phyloP scores from a whole-genome alignment of 2,113 vertebrate species.

The Nestor notabilis region DNA sequence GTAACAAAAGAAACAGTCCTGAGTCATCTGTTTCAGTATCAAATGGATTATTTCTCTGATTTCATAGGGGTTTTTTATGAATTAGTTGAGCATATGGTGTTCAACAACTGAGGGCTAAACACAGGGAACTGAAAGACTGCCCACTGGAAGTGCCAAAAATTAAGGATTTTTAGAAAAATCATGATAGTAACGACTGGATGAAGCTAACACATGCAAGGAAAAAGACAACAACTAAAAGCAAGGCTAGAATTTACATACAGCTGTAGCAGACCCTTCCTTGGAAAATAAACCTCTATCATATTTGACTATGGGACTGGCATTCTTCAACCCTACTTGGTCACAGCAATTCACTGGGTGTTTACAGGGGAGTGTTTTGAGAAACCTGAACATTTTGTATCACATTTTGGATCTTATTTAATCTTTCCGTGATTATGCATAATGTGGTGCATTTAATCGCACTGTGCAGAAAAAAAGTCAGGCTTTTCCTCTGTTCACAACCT shows the following conservation, averaged over 20 bases:
- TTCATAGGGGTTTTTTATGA: neutral
- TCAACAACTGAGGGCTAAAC: neutral
- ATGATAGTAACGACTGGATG: neutral
- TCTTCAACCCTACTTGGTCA: neutral
- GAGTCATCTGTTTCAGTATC: neutral
- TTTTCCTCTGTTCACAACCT: neutral
- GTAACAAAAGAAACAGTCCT: neutral
- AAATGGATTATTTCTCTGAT: neutral
- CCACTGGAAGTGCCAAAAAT: neutral
- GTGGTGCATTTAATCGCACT: neutral
- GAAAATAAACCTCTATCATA: neutral
- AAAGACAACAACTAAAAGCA: neutral
- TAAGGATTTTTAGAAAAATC: neutral
- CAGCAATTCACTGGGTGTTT: neutral
- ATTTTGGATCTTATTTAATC: neutral
- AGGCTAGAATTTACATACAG: neutral
- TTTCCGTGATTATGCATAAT: neutral
- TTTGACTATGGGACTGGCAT: neutral
- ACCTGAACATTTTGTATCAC: neutral
- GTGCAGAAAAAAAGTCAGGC: neutral
- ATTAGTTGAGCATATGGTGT: neutral
- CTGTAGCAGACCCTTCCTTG: neutral
- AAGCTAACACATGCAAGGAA: neutral
- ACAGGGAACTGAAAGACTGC: neutral
- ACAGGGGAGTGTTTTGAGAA: neutral